These are phyloP conservation scores for Heliconius hewitsoni DNA, from an alignment of 1,140 invertebrate species.

Conservation along the genomic window DNA sequence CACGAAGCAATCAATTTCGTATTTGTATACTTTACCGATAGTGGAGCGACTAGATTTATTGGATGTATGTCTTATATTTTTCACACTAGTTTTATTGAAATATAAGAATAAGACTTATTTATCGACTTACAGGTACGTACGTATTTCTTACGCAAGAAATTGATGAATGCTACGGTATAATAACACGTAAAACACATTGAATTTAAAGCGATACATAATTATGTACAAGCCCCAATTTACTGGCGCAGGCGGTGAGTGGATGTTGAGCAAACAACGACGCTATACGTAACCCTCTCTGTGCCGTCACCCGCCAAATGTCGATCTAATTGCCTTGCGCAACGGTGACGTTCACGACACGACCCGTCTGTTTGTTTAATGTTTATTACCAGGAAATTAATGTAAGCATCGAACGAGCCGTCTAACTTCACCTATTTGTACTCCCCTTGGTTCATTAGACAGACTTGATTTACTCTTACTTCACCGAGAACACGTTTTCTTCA, in stretches of 20 bases:
- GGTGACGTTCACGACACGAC: slow-evolving; percentile 51
- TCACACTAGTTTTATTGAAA: slow-evolving; percentile 30
- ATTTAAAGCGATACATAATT: slow-evolving; percentile 25
- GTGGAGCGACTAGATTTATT: slow-evolving; percentile 69
- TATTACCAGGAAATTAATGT: slow-evolving; percentile 65
- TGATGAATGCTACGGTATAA: not conserved
- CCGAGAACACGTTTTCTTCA: slow-evolving; percentile 43
- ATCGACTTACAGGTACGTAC: slow-evolving; percentile 3
- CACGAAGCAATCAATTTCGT: slow-evolving; percentile 80
- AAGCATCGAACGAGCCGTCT: slow-evolving; percentile 50
- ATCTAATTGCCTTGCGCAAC: slow-evolving; percentile 65
- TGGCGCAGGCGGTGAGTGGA: slow-evolving; percentile 27
- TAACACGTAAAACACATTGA: not conserved
- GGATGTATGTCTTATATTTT: slow-evolving; percentile 41
- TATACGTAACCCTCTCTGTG: slow-evolving; percentile 40
- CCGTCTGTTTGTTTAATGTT: slow-evolving; percentile 64
- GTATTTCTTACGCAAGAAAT: not conserved
- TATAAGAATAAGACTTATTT: slow-evolving; percentile 15
- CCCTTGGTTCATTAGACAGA: slow-evolving; percentile 55
- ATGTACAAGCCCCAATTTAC: slow-evolving; percentile 24
- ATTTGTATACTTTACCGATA: slow-evolving; percentile 76
- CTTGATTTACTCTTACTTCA: slow-evolving; percentile 48
- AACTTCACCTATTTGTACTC: slow-evolving; percentile 59
- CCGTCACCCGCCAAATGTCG: slow-evolving; percentile 58
- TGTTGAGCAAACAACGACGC: slow-evolving; percentile 37